Conservation (phyloP, 1,140 invertebrate species). For the Cherax quadricarinatus region DNA sequence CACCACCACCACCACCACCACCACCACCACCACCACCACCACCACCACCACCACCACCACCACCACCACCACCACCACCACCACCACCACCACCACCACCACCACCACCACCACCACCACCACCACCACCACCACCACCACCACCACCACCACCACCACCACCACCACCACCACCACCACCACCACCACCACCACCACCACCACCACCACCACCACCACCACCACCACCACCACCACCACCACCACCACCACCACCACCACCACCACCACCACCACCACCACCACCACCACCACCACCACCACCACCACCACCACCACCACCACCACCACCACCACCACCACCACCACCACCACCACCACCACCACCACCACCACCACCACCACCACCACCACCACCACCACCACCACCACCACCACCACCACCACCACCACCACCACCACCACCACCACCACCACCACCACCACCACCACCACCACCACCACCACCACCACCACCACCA, state of each 20-base stretch:
- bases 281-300: constrained; percentile 1
- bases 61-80: constrained; percentile 12
- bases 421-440: not conserved
- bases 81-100: constrained; percentile 15
- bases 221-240: not conserved
- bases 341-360: constrained; percentile 1
- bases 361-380: constrained; percentile 1
- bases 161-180: not conserved
- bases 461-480: constrained; percentile 1
- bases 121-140: not conserved
- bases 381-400: constrained; percentile 1
- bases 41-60: constrained; percentile 16
- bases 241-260: not conserved
- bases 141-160: not conserved
- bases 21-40: constrained; percentile 7
- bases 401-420: not conserved
- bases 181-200: not conserved
- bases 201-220: not conserved
- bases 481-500: not conserved
- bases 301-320: not conserved
- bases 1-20: not conserved
- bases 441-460: not conserved
- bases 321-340: not conserved
- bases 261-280: constrained; percentile 1
- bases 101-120: not conserved